phyloP scores from a whole-genome alignment of 2,888 invertebrate genomes.

The Melanophora roralis region DNA sequence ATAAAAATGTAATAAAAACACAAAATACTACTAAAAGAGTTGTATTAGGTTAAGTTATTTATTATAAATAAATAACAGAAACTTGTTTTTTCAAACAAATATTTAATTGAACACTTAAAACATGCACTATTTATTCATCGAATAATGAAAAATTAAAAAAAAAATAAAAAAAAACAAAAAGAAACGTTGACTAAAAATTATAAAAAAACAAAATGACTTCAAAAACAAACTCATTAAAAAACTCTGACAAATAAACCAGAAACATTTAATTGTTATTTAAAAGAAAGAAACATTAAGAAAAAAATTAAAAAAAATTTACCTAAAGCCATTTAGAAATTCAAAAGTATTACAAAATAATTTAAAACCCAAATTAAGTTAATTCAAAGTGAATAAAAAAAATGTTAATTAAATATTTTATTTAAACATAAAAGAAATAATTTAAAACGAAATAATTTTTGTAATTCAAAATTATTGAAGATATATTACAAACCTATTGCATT shows the following conservation, averaged over 20 bases:
- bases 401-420: background rate
- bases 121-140: constrained; percentile 75
- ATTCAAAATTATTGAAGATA: too few relatives aligned
- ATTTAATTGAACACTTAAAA: constrained; percentile 62
- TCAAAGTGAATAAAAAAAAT: background rate
- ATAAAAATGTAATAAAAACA: too few relatives aligned
- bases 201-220: constrained; percentile 23
- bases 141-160: constrained; percentile 66
- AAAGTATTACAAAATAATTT: background rate
- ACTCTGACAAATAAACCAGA: constrained; percentile 48
- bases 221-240: constrained; percentile 16
- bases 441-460: background rate
- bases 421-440: background rate
- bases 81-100: constrained; percentile 56
- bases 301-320: background rate
- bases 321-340: background rate
- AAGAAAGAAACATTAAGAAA: background rate
- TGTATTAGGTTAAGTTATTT: constrained; percentile 59
- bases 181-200: constrained; percentile 39
- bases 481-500: too few relatives aligned
- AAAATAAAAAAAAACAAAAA: constrained; percentile 45
- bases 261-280: background rate
- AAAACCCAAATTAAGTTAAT: background rate
- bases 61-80: constrained; percentile 59
- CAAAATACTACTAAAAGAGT: constrained; percentile 37